Evolutionary conservation across 2,797 vertebrate species (phyloP).

Genomic region (Lagorchestes hirsutus): DNA sequence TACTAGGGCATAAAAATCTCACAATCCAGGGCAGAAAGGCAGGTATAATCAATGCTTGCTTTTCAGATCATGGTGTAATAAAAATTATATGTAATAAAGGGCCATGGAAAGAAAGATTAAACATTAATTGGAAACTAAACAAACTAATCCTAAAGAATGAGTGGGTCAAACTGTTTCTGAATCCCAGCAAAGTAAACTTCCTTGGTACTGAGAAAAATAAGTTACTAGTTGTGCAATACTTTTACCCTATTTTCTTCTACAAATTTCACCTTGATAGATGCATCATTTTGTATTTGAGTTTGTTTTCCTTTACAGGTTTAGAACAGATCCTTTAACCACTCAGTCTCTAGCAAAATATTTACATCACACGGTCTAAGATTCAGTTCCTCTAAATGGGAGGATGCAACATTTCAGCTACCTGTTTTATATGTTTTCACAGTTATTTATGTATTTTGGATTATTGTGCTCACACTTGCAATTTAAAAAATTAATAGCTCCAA

Average conservation of each 20-base stretch:
- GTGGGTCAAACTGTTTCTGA: conserved; percentile 95
- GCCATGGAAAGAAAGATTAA: too few species aligned
- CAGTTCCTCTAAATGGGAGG: conserved; percentile 96
- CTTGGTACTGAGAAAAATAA: conserved; percentile 98
- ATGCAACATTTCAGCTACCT: conserved; percentile 94
- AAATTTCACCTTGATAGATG: conserved; percentile 97
- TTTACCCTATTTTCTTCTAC: conserved; percentile 99
- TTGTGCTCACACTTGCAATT: conserved; percentile 96
- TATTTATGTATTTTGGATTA: conserved; percentile 97
- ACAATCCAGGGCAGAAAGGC: too few species aligned
- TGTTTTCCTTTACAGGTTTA: conserved; percentile 96
- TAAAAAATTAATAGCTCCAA: conserved; percentile 97
- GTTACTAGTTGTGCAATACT: conserved; percentile 97
- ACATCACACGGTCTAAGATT: conserved; percentile 96
- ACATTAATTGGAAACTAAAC: too few species aligned
- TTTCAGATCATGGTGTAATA: too few species aligned
- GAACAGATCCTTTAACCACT: conserved; percentile 94
- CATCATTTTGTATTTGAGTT: conserved; percentile 95
- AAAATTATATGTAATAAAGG: too few species aligned
- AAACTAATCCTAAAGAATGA: too few species aligned
- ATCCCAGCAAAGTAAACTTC: conserved; percentile 98
- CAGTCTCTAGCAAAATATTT: conserved; percentile 95
- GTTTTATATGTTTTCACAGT: conserved; percentile 98
- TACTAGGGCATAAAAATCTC: too few species aligned
- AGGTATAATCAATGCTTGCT: too few species aligned